Conservation (phyloP, 2,797 vertebrate genomes). For the Typhlichthys subterraneus region DNA sequence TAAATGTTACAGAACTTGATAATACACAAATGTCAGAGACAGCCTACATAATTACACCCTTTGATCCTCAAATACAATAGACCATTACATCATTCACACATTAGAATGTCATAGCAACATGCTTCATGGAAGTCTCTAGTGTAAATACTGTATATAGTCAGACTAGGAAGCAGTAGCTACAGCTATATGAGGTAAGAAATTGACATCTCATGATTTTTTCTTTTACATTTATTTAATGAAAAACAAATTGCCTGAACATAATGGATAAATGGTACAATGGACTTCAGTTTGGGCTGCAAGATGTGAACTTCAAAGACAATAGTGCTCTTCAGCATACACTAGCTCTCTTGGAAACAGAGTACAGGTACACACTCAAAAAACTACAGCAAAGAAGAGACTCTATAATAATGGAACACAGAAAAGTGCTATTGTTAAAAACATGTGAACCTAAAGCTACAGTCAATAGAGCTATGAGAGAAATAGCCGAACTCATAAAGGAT, state of each 20-base stretch:
- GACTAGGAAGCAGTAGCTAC: background rate
- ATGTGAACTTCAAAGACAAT: slow-evolving; percentile 75
- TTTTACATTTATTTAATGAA: too few species aligned
- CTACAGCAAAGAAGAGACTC: slow-evolving; percentile 61
- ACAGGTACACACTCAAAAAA: slow-evolving; percentile 54
- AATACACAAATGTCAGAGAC: slow-evolving; percentile 16
- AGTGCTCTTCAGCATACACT: slow-evolving; percentile 66
- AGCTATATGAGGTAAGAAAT: slow-evolving; percentile 21
- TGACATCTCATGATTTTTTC: background rate
- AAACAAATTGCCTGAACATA: background rate
- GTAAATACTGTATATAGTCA: background rate
- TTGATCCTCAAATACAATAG: slow-evolving; percentile 33
- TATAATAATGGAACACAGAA: slow-evolving; percentile 55
- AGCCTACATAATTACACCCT: background rate
- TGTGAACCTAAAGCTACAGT: slow-evolving; percentile 74
- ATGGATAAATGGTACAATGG: slow-evolving; percentile 47
- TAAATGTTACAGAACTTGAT: slow-evolving; percentile 5
- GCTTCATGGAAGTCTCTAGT: slow-evolving; percentile 3
- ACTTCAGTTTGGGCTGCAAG: slow-evolving; percentile 33
- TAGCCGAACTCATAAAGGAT: slow-evolving; percentile 33
- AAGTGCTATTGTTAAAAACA: slow-evolving; percentile 62
- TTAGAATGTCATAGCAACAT: slow-evolving; percentile 51
- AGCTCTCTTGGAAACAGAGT: slow-evolving; percentile 64
- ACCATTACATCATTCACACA: slow-evolving; percentile 44
- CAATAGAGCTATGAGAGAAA: slow-evolving; percentile 74